phyloP scores from a whole-genome alignment of 1,140 invertebrate species.

The Steinernema khuongi region DNA sequence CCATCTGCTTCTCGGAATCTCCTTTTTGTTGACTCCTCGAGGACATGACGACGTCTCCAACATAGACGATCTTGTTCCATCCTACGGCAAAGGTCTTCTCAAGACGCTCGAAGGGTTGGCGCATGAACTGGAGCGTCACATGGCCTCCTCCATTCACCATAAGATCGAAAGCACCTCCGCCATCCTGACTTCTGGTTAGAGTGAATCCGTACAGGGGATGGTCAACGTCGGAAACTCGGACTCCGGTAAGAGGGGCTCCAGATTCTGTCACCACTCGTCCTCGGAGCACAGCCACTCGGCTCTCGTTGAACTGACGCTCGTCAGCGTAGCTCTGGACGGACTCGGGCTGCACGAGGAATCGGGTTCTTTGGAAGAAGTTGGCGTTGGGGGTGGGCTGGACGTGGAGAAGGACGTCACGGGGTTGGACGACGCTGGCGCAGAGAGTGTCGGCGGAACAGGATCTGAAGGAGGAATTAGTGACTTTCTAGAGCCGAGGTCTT shows the following conservation, averaged over 20 bases:
- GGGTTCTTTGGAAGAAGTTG: slow-evolving; percentile 94
- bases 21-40: slow-evolving; percentile 16
- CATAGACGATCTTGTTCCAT: slow-evolving; percentile 78
- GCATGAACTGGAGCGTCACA: slow-evolving; percentile 84
- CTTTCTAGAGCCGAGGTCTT: no score
- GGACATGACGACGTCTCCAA: slow-evolving; percentile 57
- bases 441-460: slow-evolving; percentile 68
- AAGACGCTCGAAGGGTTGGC: slow-evolving; percentile 80
- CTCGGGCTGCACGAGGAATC: slow-evolving; percentile 93
- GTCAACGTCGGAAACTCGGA: slow-evolving; percentile 83
- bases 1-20: neutral
- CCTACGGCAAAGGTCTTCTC: slow-evolving; percentile 86
- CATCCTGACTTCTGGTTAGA: slow-evolving; percentile 72
- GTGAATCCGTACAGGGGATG: slow-evolving; percentile 75
- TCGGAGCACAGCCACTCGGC: slow-evolving; percentile 88
- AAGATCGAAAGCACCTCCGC: slow-evolving; percentile 72
- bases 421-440: slow-evolving; percentile 62
- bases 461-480: slow-evolving; percentile 65
- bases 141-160: slow-evolving; percentile 93
- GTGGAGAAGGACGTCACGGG: slow-evolving; percentile 81
- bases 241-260: slow-evolving; percentile 84
- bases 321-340: slow-evolving; percentile 92
- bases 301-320: slow-evolving; percentile 89
- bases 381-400: slow-evolving; percentile 91
- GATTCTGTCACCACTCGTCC: slow-evolving; percentile 82